These are phyloP conservation scores for Rhagoletis zephyria DNA, from an alignment of 1,140 invertebrate genomes.

Conservation along the genomic window DNA sequence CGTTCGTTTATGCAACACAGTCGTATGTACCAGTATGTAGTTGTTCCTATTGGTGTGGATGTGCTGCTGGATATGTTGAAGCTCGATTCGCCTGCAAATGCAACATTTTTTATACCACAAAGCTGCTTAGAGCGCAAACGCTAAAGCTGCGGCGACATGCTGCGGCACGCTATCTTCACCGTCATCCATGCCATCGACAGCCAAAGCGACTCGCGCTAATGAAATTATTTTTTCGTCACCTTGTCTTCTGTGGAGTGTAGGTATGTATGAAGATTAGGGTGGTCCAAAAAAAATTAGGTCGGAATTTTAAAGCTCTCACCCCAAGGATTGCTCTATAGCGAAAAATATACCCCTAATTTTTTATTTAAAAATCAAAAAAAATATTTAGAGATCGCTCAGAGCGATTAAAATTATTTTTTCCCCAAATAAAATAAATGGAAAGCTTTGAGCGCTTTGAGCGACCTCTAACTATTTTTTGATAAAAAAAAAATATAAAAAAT, in stretches of 20 bases:
- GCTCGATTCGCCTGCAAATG: constrained; percentile 4
- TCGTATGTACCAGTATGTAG: background rate
- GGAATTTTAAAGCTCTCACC: too few relatives aligned
- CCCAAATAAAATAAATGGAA: too few relatives aligned
- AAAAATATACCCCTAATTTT: too few relatives aligned
- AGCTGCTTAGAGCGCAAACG: background rate
- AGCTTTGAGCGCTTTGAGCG: too few relatives aligned
- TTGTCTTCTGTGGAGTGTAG: background rate
- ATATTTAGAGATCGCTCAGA: too few relatives aligned
- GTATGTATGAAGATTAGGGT: background rate
- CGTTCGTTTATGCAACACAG: background rate
- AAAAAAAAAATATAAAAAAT: too few relatives aligned
- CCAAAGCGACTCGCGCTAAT: constrained; percentile 38
- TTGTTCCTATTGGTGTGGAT: background rate
- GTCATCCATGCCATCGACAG: constrained; percentile 39
- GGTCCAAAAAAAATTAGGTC: too few relatives aligned
- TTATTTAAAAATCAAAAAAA: too few relatives aligned
- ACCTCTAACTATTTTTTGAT: too few relatives aligned
- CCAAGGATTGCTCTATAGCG: too few relatives aligned
- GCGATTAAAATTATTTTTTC: too few relatives aligned
- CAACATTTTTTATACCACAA: constrained; percentile 42
- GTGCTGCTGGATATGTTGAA: background rate
- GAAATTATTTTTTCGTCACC: constrained; percentile 52
- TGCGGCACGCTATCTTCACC: background rate
- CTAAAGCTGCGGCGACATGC: constrained; percentile 19